These are phyloP conservation scores for Pedetes capensis DNA, from an alignment of 2,113 vertebrate species.

Conservation along the genomic window DNA sequence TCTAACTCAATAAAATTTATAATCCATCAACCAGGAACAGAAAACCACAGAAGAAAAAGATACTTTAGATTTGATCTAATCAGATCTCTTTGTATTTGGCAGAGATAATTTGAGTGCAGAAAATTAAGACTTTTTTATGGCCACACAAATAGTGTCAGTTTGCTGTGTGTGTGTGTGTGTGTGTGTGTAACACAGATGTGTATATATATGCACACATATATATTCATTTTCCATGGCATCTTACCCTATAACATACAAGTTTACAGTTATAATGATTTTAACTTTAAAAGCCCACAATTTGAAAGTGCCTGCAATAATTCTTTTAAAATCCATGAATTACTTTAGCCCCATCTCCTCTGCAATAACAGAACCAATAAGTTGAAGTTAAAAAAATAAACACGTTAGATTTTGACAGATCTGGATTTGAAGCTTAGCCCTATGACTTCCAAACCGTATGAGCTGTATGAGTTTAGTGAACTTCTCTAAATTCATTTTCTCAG, in stretches of 20 bases:
- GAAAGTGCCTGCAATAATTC: neutral
- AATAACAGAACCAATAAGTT: neutral
- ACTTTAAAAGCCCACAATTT: neutral
- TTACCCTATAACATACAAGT: neutral
- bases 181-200: too few relatives aligned
- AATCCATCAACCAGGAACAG: neutral
- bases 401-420: neutral
- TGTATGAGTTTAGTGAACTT: neutral
- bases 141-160: neutral
- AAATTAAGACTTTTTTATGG: neutral
- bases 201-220: too few relatives aligned
- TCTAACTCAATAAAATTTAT: neutral
- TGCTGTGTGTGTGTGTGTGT: too few relatives aligned
- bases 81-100: neutral
- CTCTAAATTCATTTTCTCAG: slow-evolving; percentile 12
- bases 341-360: neutral
- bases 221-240: neutral
- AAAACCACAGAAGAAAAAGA: slow-evolving; percentile 3
- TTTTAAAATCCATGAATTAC: neutral
- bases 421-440: neutral
- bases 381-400: neutral
- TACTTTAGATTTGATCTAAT: neutral
- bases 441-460: neutral
- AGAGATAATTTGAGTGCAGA: neutral
- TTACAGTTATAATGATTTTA: neutral